phyloP scores from a whole-genome alignment of 2,888 invertebrate species.

The Oxytorus armatus region DNA sequence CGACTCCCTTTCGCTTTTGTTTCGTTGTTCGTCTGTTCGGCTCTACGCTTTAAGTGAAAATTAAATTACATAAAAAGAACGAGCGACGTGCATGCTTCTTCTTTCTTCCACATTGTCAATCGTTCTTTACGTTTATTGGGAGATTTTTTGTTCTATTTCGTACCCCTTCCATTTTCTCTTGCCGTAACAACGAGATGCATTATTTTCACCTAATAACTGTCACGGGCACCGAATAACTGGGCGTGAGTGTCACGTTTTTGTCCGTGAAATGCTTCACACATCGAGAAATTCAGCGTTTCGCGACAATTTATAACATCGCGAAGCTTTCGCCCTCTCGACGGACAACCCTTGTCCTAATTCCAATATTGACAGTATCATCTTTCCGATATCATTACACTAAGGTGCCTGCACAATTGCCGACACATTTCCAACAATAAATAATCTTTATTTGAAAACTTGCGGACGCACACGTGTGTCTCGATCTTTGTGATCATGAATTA shows the following conservation, averaged over 20 bases:
- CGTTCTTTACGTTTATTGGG: not conserved
- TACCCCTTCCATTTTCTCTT: conserved; percentile 19
- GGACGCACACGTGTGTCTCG: not conserved
- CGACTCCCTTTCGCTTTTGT: conserved; percentile 5
- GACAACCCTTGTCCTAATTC: not conserved
- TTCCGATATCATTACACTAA: not conserved
- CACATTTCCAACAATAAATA: not conserved
- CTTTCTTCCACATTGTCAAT: not conserved
- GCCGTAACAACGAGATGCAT: conserved; percentile 9
- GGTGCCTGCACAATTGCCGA: not conserved
- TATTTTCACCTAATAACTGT: conserved; percentile 21
- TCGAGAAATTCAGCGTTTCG: not conserved
- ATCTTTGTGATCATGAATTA: not conserved
- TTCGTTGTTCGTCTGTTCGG: conserved; percentile 21
- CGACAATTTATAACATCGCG: not conserved
- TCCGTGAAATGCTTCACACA: not conserved
- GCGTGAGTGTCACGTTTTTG: not conserved
- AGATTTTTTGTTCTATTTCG: not conserved
- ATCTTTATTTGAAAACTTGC: not conserved
- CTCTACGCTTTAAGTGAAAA: conserved; percentile 1
- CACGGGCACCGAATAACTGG: conserved; percentile 3
- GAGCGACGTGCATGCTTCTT: not conserved
- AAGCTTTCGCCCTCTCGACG: not conserved
- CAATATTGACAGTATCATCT: not conserved
- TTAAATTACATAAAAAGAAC: conserved; percentile 7